Conservation (phyloP, 92 coral and sea anemone species). For the Zoanthus solanderi region DNA sequence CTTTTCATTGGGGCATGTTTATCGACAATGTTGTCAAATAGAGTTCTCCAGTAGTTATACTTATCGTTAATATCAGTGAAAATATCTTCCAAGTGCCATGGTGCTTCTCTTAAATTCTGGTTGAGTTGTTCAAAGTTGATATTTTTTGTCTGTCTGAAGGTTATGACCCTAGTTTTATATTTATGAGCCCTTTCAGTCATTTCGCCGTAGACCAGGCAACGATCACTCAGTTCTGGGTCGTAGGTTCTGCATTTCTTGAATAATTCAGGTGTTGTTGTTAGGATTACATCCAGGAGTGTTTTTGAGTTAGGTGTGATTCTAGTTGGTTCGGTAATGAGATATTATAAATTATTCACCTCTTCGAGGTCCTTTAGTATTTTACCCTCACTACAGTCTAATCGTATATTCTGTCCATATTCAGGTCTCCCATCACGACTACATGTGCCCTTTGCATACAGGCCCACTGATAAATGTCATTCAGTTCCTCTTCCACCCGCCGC, state of each 20-base stretch:
- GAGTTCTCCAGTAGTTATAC: slow-evolving; percentile 45
- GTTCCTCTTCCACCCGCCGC: background rate
- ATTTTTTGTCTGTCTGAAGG: slow-evolving; percentile 60
- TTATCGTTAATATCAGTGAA: slow-evolving; percentile 45
- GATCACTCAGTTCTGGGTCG: slow-evolving; percentile 70
- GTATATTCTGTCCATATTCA: slow-evolving; percentile 32
- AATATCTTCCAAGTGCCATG: slow-evolving; percentile 61
- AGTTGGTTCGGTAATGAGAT: slow-evolving; percentile 59
- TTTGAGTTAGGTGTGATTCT: slow-evolving; percentile 17
- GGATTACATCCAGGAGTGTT: slow-evolving; percentile 36
- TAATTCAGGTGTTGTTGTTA: slow-evolving; percentile 28
- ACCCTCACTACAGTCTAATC: slow-evolving; percentile 22
- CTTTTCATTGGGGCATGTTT: slow-evolving; percentile 49
- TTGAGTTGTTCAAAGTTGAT: slow-evolving; percentile 65
- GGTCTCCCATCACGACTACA: no score
- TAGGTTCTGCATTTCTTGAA: slow-evolving; percentile 52
- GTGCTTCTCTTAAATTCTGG: slow-evolving; percentile 42
- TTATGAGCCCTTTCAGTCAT: slow-evolving; percentile 65
- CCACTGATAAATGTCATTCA: no score
- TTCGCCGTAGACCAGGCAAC: slow-evolving; percentile 57
- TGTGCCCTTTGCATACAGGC: no score
- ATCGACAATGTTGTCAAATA: slow-evolving; percentile 46
- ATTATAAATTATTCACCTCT: slow-evolving; percentile 47
- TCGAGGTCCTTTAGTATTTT: slow-evolving; percentile 41
- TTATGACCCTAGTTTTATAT: slow-evolving; percentile 53